Evolutionary conservation across 92 coral and sea anemone genomes (phyloP).

Genomic region (Micromussa lordhowensis): DNA sequence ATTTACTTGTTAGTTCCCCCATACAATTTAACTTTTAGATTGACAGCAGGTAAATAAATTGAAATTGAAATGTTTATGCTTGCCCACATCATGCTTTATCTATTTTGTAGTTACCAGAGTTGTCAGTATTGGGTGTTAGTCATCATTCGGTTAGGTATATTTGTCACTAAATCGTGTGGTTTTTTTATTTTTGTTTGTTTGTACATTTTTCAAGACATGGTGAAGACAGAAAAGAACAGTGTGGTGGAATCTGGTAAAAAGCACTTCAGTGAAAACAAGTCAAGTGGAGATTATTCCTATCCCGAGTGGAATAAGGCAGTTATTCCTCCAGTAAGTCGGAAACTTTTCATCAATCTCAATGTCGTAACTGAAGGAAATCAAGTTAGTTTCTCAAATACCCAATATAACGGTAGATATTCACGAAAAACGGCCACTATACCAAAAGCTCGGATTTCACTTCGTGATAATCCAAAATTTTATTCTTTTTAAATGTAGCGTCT

Average conservation of each 20-base stretch:
- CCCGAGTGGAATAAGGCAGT: conserved; percentile 45
- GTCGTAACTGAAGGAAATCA: no score
- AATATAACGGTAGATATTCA: no score
- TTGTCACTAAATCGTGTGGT: background rate
- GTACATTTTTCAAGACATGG: conserved; percentile 8
- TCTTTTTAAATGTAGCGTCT: no score
- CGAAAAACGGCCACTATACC: no score
- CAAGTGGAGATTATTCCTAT: conserved; percentile 23
- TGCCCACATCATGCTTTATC: background rate
- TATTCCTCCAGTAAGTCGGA: conserved; percentile 49
- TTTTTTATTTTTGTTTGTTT: background rate
- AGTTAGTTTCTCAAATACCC: no score
- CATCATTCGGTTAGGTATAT: background rate
- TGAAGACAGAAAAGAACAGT: conserved; percentile 15
- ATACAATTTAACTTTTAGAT: no score
- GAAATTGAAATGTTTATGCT: no score
- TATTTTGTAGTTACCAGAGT: background rate
- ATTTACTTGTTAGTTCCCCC: no score
- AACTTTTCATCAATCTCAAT: no score
- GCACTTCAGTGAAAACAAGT: conserved; percentile 10
- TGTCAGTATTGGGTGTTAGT: background rate
- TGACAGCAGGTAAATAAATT: no score
- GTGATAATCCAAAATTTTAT: no score
- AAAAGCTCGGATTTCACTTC: no score
- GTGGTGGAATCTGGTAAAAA: conserved; percentile 21